Base-by-base conservation (phyloP, 2,888 invertebrate genomes). In the Mycalesis mineus region DNA sequence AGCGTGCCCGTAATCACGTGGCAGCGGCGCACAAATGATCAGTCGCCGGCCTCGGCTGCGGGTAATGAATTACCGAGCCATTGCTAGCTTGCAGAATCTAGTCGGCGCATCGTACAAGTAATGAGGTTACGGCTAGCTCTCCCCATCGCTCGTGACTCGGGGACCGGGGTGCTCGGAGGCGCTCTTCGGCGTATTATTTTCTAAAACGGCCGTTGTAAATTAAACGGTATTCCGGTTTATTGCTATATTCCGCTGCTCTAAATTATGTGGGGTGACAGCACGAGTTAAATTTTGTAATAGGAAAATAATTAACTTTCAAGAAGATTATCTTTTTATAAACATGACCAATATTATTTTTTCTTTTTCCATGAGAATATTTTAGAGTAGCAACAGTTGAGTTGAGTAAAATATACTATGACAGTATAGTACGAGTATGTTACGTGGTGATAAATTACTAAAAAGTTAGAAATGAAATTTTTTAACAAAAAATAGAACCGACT, bases 21-120 rank as follows among this genome's bases (percentile, higher is more conserved):
- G 65, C 64, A 65, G 69, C 72, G 69, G 62, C 59, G 57, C 71
- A 72, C 76, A 80, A 86, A 84, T 82, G 80, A 82, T 80, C 77
- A 71, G 70, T 65, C 65, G 64, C 63, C 57, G 61, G 63, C 64
- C 57, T 64, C 64, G 63, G 75, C 75, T 81, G 76, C 75, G 77
- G 77, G 78, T 82, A 82, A 84, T 85, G 84, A 87, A 84, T 84
- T 81, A 81, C 80, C 69, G 72, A 77, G 71, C 73, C 70, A 78
- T 78, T 78, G 81, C 85, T 82, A 70, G 79, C 81, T 83, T 84
- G 84, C 85, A 81, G 78, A 86, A 84, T 83, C 78, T 73, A 80
- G 74, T 70, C 65, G 55, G 63, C 55, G 69, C 74, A 72, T 77
- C 72, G 75, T 76, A 78, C 73, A 75, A 78, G 77, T 84, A 85